Evolutionary conservation across 2,888 invertebrate species (phyloP).

Genomic region (Eupelmus urozonus): DNA sequence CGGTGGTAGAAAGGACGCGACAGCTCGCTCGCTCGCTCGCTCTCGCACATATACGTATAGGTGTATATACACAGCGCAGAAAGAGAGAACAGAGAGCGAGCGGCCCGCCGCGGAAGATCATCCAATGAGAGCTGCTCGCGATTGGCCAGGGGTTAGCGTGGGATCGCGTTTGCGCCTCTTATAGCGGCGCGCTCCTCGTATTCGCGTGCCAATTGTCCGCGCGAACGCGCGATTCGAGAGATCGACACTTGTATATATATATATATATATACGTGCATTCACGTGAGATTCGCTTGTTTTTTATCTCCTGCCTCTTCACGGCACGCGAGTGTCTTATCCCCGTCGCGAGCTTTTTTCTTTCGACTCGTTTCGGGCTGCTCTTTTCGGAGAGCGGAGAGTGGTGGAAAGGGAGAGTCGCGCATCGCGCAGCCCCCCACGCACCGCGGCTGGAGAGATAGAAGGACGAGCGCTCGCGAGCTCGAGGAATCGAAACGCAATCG

Average conservation of each 20-base stretch:
- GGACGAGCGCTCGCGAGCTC: neutral
- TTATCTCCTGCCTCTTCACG: neutral
- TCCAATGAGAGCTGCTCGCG: slow-evolving; percentile 57
- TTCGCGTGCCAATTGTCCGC: slow-evolving; percentile 61
- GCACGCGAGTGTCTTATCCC: too few relatives aligned
- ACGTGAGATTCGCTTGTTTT: slow-evolving; percentile 16
- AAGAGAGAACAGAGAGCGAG: neutral
- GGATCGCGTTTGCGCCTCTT: slow-evolving; percentile 61
- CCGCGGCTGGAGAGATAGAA: slow-evolving; percentile 3
- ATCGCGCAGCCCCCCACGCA: neutral
- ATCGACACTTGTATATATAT: slow-evolving; percentile 9
- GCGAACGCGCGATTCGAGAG: slow-evolving; percentile 37
- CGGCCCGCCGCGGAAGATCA: slow-evolving; percentile 42
- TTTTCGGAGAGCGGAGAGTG: neutral
- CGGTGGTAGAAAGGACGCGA: slow-evolving; percentile 58
- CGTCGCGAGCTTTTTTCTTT: too few relatives aligned
- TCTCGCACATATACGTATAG: neutral
- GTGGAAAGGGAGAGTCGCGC: neutral
- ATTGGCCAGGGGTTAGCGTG: slow-evolving; percentile 62
- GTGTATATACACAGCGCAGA: neutral
- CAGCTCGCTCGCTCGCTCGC: slow-evolving; percentile 18
- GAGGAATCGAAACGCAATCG: neutral
- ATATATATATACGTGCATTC: neutral
- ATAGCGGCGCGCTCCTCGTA: slow-evolving; percentile 61
- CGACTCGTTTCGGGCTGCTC: too few relatives aligned